These are phyloP conservation scores for Alcedo quadribrachys DNA, from an alignment of 2,797 vertebrate species.

Conservation along the genomic window DNA sequence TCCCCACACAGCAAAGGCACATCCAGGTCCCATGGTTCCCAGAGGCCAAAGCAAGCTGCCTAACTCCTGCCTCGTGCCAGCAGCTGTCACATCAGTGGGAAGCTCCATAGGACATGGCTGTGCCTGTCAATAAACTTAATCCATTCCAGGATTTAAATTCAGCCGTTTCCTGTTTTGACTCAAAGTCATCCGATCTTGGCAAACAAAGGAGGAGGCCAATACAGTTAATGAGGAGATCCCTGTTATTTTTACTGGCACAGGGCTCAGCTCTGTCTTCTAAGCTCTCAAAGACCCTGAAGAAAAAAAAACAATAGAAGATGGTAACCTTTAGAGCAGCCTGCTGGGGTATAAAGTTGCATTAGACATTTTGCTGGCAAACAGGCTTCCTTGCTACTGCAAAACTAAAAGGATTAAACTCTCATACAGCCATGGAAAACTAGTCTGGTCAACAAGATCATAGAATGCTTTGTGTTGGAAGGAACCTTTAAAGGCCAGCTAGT, in stretches of 20 bases:
- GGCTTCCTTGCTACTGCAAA: background rate
- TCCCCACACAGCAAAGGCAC: background rate
- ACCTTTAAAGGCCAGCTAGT: background rate
- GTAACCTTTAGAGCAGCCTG: background rate
- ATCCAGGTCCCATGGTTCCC: fast-evolving
- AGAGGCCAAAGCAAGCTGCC: background rate
- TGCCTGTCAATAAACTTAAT: conserved; percentile 56
- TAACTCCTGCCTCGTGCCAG: fast-evolving
- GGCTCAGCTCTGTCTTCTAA: conserved; percentile 5
- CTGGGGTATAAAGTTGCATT: background rate
- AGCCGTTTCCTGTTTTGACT: conserved; percentile 74
- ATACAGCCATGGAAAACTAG: background rate
- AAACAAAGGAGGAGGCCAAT: conserved; percentile 73
- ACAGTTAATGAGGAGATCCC: conserved; percentile 56
- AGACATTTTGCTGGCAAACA: conserved; percentile 22
- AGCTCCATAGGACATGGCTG: background rate
- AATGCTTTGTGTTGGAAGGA: no score
- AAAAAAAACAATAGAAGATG: background rate
- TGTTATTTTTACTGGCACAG: conserved; percentile 69
- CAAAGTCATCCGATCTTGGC: conserved; percentile 67
- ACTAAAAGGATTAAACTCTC: background rate
- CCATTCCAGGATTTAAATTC: conserved; percentile 74
- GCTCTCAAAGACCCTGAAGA: background rate
- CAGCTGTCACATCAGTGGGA: background rate
- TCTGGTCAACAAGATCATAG: background rate